Evolutionary conservation across 2,888 invertebrate species (phyloP), one percentile per base, ranked within the genome.

Genomic region (Formica aserva): DNA sequence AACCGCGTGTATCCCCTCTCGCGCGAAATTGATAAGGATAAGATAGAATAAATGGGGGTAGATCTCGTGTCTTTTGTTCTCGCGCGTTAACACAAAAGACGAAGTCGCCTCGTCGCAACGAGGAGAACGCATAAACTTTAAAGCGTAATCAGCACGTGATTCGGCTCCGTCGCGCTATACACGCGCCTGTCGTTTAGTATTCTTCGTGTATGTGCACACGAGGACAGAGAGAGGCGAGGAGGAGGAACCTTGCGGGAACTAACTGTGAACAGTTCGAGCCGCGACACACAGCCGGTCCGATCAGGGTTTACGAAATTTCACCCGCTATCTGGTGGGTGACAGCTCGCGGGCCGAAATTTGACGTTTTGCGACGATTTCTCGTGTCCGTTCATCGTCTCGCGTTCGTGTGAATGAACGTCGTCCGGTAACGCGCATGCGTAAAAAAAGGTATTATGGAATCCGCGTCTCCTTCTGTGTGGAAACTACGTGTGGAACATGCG

Each of bases 241-340:
- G 74, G 82, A 85, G 89, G 85, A 87, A 83, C 83, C 85, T 57
- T 29, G 80, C 89, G 15, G 74, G 87, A 83, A 88, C 87, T 87
- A 89, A 89, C 85, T 83, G 89, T 82, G 89, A 91, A 89, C 91
- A 91, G 91, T 92, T 88, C 83, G 85, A 87, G 91, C 86, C 86
- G 87, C 89, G 91, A 88, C 92, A 88, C 91, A 89, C 89, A 72
- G 82, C 85, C 85, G 91, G 88, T 81, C 83, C 90, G 90, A 86
- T 89, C 90, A 89, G 80, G 65, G 77, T 82, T 85, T 84, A 78
- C 87, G 72, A 86, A 89, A 89, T 87, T 67, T 83, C 82, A 55
- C 1, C 62, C 32, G 83, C 78, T 69, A 48, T 48, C 13, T 1
- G 45, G 65, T 3, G 41, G 32, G 6, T 32, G 62, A 26, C 41